A percentile compares a stretch with the other conserved stretches of the same genome.
Evolutionary conservation across 2,113 vertebrate genomes (phyloP).

Genomic region (Clinocottus analis): DNA sequence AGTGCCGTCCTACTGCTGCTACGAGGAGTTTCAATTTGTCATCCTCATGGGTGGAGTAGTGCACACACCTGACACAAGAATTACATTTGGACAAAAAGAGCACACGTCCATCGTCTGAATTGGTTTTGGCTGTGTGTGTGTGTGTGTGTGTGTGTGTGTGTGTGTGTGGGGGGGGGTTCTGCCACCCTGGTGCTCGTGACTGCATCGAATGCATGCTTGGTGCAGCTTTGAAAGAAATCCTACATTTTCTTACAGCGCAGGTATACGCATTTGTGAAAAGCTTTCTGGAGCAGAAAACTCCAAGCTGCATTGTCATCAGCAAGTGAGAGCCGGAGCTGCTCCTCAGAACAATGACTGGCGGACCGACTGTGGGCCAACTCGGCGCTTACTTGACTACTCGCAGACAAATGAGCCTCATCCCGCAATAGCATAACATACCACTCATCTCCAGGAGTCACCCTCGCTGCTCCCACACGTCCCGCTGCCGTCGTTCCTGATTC

Average conservation of each 20-base stretch:
- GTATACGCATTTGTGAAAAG: slow-evolving; percentile 11
- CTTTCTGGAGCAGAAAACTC: slow-evolving; percentile 33
- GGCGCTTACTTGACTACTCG: slow-evolving; percentile 15
- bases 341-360: slow-evolving; percentile 19
- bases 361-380: slow-evolving; percentile 20
- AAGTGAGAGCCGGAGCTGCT: slow-evolving; percentile 16
- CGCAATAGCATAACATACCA: slow-evolving; percentile 26
- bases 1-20: slow-evolving; percentile 37
- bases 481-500: slow-evolving; percentile 17
- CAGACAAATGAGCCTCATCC: slow-evolving; percentile 44
- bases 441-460: slow-evolving; percentile 29
- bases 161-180: too few species aligned
- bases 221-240: slow-evolving; percentile 29
- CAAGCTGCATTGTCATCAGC: neutral
- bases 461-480: slow-evolving; percentile 26
- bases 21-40: slow-evolving; percentile 64
- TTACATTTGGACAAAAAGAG: slow-evolving; percentile 71
- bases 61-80: slow-evolving; percentile 67
- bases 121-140: too few species aligned
- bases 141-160: too few species aligned
- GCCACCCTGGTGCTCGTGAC: slow-evolving; percentile 30
- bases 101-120: slow-evolving; percentile 42
- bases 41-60: slow-evolving; percentile 61
- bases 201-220: slow-evolving; percentile 23
- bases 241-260: neutral